Conservation (phyloP, 2,797 vertebrate species). For the Ptychadena robeensis region DNA sequence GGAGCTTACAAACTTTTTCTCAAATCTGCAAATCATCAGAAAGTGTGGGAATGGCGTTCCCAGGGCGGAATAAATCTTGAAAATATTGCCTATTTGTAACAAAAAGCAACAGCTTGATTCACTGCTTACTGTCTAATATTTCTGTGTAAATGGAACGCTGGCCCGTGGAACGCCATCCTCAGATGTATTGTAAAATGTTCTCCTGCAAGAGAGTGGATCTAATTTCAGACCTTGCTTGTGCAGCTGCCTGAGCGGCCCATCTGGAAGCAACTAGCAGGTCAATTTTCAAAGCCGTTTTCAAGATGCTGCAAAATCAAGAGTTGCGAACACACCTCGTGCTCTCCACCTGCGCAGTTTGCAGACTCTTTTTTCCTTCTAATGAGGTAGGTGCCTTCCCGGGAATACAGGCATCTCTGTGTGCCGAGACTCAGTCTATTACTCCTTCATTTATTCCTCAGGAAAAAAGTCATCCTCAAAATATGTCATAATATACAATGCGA, state of each 20-base stretch:
- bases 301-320: conserved; percentile 23
- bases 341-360: conserved; percentile 13
- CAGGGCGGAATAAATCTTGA: conserved; percentile 32
- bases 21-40: conserved; percentile 46
- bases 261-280: conserved; percentile 55
- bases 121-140: conserved; percentile 45
- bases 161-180: conserved; percentile 3
- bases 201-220: conserved; percentile 38
- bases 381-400: not conserved
- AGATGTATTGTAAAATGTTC: conserved; percentile 48
- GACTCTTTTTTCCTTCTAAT: not conserved
- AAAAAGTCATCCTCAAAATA: conserved; percentile 1
- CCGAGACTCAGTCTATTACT: not conserved
- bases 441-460: not conserved
- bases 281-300: conserved; percentile 11
- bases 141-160: conserved; percentile 17
- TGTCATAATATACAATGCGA: conserved; percentile 13
- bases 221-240: conserved; percentile 36
- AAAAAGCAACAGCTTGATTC: conserved; percentile 18
- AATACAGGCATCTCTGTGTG: conserved; percentile 23
- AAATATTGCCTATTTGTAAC: conserved; percentile 47
- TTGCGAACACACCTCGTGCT: not conserved
- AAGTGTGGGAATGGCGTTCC: conserved; percentile 22
- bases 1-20: not conserved
- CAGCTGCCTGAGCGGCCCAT: conserved; percentile 44